phyloP scores from a whole-genome alignment of 2,113 vertebrate species.

The Channa argus region DNA sequence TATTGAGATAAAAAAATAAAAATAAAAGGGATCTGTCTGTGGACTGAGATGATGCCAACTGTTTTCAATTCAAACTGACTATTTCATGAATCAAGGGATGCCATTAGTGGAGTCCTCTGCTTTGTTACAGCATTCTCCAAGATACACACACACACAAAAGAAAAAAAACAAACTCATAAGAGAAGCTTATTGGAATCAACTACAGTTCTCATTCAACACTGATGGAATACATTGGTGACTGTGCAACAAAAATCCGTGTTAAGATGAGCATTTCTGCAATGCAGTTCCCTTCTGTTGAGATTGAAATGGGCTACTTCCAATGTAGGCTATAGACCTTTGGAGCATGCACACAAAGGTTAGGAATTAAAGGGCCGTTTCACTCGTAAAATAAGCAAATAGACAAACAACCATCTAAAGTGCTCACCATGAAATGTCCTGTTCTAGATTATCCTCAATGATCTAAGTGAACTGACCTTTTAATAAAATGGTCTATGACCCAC shows the following conservation, averaged over 20 bases:
- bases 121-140: not conserved
- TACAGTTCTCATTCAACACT: not conserved
- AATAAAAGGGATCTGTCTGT: not conserved
- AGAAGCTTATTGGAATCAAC: not conserved
- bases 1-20: not conserved
- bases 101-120: slow-evolving; percentile 14
- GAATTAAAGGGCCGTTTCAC: no score
- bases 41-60: slow-evolving; percentile 11
- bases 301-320: no score
- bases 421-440: not conserved
- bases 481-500: not conserved
- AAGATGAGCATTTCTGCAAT: no score
- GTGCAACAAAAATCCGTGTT: no score
- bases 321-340: no score
- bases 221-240: not conserved
- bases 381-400: no score
- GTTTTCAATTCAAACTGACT: slow-evolving; percentile 17
- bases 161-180: not conserved
- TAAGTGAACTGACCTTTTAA: slow-evolving; percentile 8
- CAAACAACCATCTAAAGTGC: not conserved
- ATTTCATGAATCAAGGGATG: slow-evolving; percentile 37
- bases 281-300: no score
- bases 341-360: no score
- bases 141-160: not conserved
- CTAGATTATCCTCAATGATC: not conserved